A percentile compares a stretch with the other conserved stretches of the same genome.
phyloP scores from a whole-genome alignment of 2,888 invertebrate genomes.

The Rugalucina vietnamica region DNA sequence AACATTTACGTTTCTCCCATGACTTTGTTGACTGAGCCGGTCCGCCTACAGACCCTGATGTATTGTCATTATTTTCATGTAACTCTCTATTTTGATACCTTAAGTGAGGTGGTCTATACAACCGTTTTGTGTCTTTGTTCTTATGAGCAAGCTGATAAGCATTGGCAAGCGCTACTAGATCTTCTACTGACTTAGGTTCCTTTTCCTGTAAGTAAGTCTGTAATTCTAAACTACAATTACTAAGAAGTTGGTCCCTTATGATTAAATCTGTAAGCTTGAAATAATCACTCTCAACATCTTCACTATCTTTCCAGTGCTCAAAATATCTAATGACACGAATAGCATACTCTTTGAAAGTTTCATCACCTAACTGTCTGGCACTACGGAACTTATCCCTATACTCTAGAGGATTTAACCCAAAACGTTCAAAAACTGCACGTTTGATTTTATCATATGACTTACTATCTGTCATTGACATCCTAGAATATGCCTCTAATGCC shows the following conservation, averaged over 20 bases:
- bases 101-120: background rate
- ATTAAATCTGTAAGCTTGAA: background rate
- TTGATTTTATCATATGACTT: background rate
- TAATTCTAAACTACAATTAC: background rate
- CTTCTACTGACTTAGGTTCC: background rate
- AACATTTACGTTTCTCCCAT: background rate
- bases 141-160: background rate
- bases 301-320: background rate
- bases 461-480: background rate
- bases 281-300: background rate
- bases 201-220: background rate
- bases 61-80: background rate
- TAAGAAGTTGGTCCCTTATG: background rate
- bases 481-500: background rate
- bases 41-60: background rate
- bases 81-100: background rate
- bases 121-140: background rate
- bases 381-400: background rate
- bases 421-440: background rate
- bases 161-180: background rate
- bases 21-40: background rate
- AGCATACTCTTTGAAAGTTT: background rate
- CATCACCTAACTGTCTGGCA: background rate
- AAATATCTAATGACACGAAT: background rate
- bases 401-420: background rate